These are phyloP conservation scores for Therioaphis trifolii DNA, from an alignment of 2,888 invertebrate genomes.

Conservation along the genomic window DNA sequence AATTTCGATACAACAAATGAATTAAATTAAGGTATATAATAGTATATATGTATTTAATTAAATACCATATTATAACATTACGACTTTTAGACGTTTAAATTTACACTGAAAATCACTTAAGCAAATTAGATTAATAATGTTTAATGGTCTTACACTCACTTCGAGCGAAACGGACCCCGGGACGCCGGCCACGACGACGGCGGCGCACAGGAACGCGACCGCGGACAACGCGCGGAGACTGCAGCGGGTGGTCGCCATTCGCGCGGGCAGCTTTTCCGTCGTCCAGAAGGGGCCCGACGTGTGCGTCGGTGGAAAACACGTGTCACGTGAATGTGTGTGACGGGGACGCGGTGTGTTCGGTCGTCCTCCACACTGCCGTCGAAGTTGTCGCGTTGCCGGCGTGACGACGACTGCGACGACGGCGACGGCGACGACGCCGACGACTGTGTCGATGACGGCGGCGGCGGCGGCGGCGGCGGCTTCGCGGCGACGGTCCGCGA, in stretches of 20 bases:
- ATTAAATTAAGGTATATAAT: too few species aligned
- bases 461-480: background rate
- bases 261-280: background rate
- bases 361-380: background rate
- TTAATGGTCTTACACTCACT: too few species aligned
- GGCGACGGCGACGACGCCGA: background rate
- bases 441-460: background rate
- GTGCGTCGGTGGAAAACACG: background rate
- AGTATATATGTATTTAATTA: too few species aligned
- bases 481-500: too few species aligned
- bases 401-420: background rate
- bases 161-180: background rate
- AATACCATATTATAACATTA: too few species aligned
- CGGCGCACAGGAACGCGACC: background rate
- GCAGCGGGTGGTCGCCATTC: background rate
- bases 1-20: background rate
- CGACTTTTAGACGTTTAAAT: background rate
- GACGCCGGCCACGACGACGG: background rate
- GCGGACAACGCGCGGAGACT: background rate
- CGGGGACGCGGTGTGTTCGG: background rate
- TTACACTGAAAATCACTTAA: too few species aligned
- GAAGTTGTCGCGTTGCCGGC: background rate
- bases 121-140: too few species aligned
- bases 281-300: background rate
- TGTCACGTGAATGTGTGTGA: background rate